Evolutionary conservation across 2,888 invertebrate species (phyloP).

Genomic region (Schrankia costaestrigalis): DNA sequence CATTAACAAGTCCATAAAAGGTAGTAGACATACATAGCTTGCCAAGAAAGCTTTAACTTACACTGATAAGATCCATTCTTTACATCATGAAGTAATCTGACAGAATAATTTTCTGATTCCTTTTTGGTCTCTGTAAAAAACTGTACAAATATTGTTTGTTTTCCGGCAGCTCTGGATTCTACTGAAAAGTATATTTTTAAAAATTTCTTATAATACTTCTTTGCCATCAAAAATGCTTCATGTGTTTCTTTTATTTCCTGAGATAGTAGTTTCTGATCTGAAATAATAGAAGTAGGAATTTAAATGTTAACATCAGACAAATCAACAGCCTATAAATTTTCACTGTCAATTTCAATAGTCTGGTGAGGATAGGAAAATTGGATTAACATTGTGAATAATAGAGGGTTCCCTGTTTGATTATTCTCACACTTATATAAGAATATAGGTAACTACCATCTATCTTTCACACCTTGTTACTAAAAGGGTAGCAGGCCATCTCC

Average conservation of each 20-base stretch:
- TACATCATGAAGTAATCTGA: slow-evolving; percentile 46
- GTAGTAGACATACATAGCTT: background rate
- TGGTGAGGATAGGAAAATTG: too few relatives aligned
- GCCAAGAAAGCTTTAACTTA: slow-evolving; percentile 34
- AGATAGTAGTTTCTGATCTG: slow-evolving; percentile 63
- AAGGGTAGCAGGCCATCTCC: too few relatives aligned
- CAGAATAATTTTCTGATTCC: slow-evolving; percentile 61
- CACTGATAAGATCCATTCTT: slow-evolving; percentile 56
- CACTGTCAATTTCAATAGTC: too few relatives aligned
- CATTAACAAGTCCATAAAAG: background rate
- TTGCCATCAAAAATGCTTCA: slow-evolving; percentile 73
- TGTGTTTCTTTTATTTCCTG: slow-evolving; percentile 72
- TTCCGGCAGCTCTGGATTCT: slow-evolving; percentile 47
- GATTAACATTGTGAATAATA: too few relatives aligned
- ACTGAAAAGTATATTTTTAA: slow-evolving; percentile 66
- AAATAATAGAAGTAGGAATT: slow-evolving; percentile 30
- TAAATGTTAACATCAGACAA: too few relatives aligned
- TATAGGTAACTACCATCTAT: too few relatives aligned
- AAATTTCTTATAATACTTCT: slow-evolving; percentile 67
- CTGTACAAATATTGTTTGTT: slow-evolving; percentile 60
- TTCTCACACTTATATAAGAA: too few relatives aligned
- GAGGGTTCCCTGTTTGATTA: too few relatives aligned
- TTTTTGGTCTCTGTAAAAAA: slow-evolving; percentile 69
- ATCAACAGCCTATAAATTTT: too few relatives aligned
- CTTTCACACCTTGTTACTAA: too few relatives aligned